phyloP scores from a whole-genome alignment of 2,113 vertebrate species.

The Abramis brama region DNA sequence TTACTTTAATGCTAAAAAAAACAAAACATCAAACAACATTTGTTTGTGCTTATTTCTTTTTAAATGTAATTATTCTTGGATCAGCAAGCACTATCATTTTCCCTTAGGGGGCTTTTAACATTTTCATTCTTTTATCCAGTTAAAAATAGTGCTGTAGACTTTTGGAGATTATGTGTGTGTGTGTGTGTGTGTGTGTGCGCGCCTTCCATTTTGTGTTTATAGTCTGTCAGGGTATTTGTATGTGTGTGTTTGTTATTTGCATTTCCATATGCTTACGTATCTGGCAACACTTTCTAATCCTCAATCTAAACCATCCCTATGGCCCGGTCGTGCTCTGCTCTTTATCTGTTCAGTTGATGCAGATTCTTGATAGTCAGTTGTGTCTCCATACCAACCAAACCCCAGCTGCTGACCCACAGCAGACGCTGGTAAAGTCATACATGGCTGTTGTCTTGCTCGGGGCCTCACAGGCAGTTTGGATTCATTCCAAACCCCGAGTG shows the following conservation, averaged over 20 bases:
- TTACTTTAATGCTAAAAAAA: neutral
- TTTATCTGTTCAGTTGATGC: neutral
- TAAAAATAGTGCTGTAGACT: neutral
- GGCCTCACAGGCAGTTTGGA: neutral
- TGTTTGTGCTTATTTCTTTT: neutral
- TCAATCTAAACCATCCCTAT: neutral
- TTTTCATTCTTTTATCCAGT: neutral
- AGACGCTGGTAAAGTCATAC: neutral
- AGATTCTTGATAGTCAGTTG: neutral
- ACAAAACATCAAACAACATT: neutral
- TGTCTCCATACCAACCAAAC: conserved; percentile 36
- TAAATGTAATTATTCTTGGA: neutral
- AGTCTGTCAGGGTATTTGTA: neutral
- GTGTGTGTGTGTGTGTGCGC: neutral
- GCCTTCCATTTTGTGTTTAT: conserved; percentile 14
- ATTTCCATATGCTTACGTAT: neutral
- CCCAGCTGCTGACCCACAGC: conserved; percentile 4
- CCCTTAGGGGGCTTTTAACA: neutral
- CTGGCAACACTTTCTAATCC: neutral
- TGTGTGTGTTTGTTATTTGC: conserved; percentile 12
- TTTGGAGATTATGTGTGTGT: conserved; percentile 15
- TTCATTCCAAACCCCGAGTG: conserved; percentile 1
- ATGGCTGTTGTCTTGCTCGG: conserved; percentile 2
- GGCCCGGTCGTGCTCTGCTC: neutral
- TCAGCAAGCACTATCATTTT: neutral